A percentile compares a stretch with the other conserved stretches of the same genome.
These are phyloP conservation scores for Tinea pellionella DNA, from an alignment of 2,888 invertebrate species.

Conservation along the genomic window DNA sequence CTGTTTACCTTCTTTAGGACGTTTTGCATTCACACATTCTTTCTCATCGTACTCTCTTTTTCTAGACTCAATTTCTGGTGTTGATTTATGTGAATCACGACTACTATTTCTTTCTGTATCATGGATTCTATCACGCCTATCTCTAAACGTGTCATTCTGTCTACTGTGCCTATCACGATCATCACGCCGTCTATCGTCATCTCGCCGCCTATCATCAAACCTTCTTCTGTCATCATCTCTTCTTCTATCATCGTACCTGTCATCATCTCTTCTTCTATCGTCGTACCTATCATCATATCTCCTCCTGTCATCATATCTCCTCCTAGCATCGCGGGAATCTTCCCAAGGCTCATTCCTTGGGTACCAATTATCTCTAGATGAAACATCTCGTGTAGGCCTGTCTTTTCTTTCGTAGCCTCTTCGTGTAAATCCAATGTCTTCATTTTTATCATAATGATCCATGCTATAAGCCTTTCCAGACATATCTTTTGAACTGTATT, in stretches of 20 bases:
- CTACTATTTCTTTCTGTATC: slow-evolving; percentile 21
- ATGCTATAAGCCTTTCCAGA: slow-evolving; percentile 29
- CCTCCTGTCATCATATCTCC: slow-evolving; percentile 11
- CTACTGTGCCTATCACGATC: slow-evolving; percentile 23
- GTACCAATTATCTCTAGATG: slow-evolving; percentile 7
- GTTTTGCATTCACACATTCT: slow-evolving; percentile 25
- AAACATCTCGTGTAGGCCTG: slow-evolving; percentile 26
- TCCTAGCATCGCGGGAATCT: slow-evolving; percentile 5
- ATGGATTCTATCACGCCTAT: slow-evolving; percentile 22
- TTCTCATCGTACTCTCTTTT: slow-evolving; percentile 22
- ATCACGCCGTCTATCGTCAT: slow-evolving; percentile 19
- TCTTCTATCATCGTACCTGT: slow-evolving; percentile 24
- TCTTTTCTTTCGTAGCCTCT: slow-evolving; percentile 25
- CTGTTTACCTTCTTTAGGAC: slow-evolving; percentile 17
- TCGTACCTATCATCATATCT: slow-evolving; percentile 13
- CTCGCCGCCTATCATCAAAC: slow-evolving; percentile 23
- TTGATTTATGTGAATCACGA: background rate
- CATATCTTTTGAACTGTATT: slow-evolving; percentile 26
- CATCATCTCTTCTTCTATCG: slow-evolving; percentile 22
- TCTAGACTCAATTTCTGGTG: background rate
- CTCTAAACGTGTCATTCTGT: slow-evolving; percentile 24
- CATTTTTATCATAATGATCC: slow-evolving; percentile 30
- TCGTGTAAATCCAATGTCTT: slow-evolving; percentile 41
- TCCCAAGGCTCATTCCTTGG: slow-evolving; percentile 18
- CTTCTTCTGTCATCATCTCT: slow-evolving; percentile 22